These are phyloP conservation scores for Glaucopsyche alexis DNA, from an alignment of 2,888 invertebrate genomes.

Conservation along the genomic window DNA sequence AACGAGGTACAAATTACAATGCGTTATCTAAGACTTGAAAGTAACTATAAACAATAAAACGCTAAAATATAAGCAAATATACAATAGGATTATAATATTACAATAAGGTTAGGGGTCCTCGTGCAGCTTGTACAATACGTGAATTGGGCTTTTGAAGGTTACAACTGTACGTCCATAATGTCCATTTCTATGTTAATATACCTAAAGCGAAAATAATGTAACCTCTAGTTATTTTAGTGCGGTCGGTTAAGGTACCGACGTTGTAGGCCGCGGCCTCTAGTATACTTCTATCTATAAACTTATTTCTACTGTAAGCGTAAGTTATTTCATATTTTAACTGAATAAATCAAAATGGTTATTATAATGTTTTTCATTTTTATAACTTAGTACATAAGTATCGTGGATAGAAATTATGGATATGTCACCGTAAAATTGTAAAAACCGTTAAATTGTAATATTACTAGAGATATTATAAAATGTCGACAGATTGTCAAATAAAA, in stretches of 20 bases:
- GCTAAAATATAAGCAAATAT: too few relatives aligned
- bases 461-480: too few relatives aligned
- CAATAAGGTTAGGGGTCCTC: too few relatives aligned
- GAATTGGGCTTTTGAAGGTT: constrained; percentile 41
- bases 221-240: constrained; percentile 74
- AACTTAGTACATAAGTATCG: background rate
- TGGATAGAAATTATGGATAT: too few relatives aligned
- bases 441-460: too few relatives aligned
- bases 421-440: too few relatives aligned
- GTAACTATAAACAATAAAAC: too few relatives aligned
- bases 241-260: constrained; percentile 61
- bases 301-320: constrained; percentile 79
- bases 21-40: too few relatives aligned
- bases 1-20: too few relatives aligned
- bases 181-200: constrained; percentile 79
- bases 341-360: constrained; percentile 80
- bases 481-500: too few relatives aligned
- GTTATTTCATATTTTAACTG: constrained; percentile 80
- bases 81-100: too few relatives aligned
- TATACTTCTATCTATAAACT: constrained; percentile 70
- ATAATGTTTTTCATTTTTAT: constrained; percentile 53
- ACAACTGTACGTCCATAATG: constrained; percentile 81
- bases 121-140: background rate
- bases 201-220: constrained; percentile 79
- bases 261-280: constrained; percentile 59